phyloP scores from a whole-genome alignment of 2,888 invertebrate species.

The Anoplius nigerrimus region DNA sequence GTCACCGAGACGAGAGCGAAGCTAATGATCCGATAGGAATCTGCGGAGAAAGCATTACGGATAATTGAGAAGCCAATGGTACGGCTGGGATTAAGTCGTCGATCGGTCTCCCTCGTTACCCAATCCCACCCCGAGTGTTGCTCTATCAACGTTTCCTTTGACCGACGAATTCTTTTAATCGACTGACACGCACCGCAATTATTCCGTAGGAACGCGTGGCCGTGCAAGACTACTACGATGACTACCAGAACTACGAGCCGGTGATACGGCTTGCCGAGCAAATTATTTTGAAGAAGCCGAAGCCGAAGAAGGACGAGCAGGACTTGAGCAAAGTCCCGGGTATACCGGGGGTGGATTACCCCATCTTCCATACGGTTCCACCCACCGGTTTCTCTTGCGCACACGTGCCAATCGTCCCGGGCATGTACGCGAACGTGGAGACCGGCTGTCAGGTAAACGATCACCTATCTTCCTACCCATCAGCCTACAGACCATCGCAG shows the following conservation, averaged over 20 bases:
- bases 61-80: too few species aligned
- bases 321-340: constrained; percentile 90
- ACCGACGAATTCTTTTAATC: too few species aligned
- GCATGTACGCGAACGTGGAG: constrained; percentile 94
- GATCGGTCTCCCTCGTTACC: too few species aligned
- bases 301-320: constrained; percentile 79
- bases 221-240: constrained; percentile 49
- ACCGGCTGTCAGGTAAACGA: constrained; percentile 86
- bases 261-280: constrained; percentile 46
- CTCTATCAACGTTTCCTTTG: too few species aligned
- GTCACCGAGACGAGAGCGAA: too few species aligned
- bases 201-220: constrained; percentile 42
- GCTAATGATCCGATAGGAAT: too few species aligned
- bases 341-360: constrained; percentile 87
- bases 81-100: too few species aligned
- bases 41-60: too few species aligned
- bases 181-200: too few species aligned
- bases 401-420: constrained; percentile 87
- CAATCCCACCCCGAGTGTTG: too few species aligned
- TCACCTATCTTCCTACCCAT: too few species aligned
- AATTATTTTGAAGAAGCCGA: constrained; percentile 51
- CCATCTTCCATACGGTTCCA: constrained; percentile 86
- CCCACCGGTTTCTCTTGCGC: constrained; percentile 87
- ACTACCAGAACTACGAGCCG: constrained; percentile 59
- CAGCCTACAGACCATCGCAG: too few species aligned